Conservation (phyloP, 64 coral and sea anemone genomes). For the Montipora efflorescens region DNA sequence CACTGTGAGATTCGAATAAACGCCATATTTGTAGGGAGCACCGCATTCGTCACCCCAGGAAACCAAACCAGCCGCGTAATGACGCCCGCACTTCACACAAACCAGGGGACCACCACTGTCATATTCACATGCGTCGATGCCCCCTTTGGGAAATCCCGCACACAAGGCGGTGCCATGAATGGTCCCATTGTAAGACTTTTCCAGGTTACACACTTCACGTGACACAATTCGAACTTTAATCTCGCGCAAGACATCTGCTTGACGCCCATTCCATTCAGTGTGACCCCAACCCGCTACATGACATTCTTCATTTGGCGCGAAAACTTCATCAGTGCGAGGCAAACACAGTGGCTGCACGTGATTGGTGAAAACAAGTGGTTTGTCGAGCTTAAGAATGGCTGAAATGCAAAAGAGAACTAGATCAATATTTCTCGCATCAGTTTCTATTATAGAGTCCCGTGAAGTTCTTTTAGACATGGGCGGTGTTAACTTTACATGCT, state of each 20-base stretch:
- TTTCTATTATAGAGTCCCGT: too few species aligned
- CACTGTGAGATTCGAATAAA: constrained; percentile 60
- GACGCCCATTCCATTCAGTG: constrained; percentile 56
- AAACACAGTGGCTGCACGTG: constrained; percentile 65
- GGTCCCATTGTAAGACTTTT: constrained; percentile 62
- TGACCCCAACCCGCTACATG: constrained; percentile 70
- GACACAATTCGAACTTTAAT: constrained; percentile 54
- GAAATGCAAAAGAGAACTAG: neutral
- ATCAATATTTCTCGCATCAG: too few species aligned
- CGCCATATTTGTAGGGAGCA: constrained; percentile 58
- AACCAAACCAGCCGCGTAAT: constrained; percentile 68
- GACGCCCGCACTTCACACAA: constrained; percentile 55
- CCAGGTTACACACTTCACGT: constrained; percentile 53
- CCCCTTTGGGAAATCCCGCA: constrained; percentile 66
- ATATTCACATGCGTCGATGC: constrained; percentile 75
- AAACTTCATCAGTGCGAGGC: constrained; percentile 2
- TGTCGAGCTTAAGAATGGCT: constrained; percentile 60
- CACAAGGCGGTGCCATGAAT: constrained; percentile 75
- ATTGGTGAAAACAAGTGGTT: constrained; percentile 36
- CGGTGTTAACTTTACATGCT: too few species aligned
- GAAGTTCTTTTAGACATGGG: too few species aligned
- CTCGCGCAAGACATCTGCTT: constrained; percentile 57
- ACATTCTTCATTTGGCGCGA: constrained; percentile 45
- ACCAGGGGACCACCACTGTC: constrained; percentile 86
- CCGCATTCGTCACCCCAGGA: constrained; percentile 71